phyloP scores from a whole-genome alignment of 2,888 invertebrate genomes.

The Eupeodes latifasciatus region DNA sequence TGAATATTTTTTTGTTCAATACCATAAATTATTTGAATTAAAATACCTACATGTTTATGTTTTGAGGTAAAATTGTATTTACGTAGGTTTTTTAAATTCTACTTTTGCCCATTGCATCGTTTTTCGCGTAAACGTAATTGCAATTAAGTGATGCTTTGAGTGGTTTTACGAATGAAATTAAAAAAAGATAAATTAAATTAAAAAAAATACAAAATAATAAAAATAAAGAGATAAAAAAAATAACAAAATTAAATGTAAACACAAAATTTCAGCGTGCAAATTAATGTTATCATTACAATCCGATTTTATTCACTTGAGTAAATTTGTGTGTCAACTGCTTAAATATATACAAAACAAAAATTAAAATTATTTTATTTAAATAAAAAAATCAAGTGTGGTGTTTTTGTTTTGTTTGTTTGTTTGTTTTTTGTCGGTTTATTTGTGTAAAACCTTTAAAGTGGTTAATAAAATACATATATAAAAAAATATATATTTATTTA shows the following conservation, averaged over 20 bases:
- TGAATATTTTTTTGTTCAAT: not conserved
- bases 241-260: conserved; percentile 26
- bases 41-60: conserved; percentile 53
- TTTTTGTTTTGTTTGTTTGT: conserved; percentile 2
- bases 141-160: conserved; percentile 40
- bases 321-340: conserved; percentile 36
- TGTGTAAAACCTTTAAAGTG: conserved; percentile 15
- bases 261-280: conserved; percentile 30
- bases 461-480: not conserved
- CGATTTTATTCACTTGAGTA: conserved; percentile 39
- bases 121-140: conserved; percentile 24
- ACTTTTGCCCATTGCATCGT: not conserved
- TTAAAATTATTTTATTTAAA: not conserved
- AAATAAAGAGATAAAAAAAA: not conserved
- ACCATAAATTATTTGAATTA: conserved; percentile 37
- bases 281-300: conserved; percentile 37
- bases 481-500: conserved; percentile 6
- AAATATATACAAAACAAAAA: conserved; percentile 10
- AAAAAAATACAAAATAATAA: conserved; percentile 7
- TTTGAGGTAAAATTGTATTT: conserved; percentile 19
- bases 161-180: conserved; percentile 42
- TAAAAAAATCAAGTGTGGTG: not conserved
- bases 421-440: not conserved
- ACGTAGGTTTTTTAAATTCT: not conserved
- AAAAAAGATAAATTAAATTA: conserved; percentile 27